phyloP scores from a whole-genome alignment of 2,113 vertebrate species.

The Athene cunicularia region DNA sequence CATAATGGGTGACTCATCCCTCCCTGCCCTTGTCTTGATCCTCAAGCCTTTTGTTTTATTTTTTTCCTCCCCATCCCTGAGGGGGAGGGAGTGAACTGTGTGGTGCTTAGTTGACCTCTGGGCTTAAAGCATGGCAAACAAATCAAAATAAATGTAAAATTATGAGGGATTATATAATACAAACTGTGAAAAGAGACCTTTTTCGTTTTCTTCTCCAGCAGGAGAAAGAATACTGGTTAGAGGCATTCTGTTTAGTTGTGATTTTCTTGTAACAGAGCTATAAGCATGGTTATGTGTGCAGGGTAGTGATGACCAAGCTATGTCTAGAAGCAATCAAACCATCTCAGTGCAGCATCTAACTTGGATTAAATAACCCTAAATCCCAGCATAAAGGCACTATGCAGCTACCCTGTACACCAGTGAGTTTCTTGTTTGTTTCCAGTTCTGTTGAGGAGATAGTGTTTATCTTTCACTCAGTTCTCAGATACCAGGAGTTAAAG shows the following conservation, averaged over 20 bases:
- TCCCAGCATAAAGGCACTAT: not conserved
- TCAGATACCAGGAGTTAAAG: not conserved
- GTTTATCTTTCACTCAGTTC: not conserved
- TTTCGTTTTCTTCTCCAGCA: not conserved
- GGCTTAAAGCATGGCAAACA: not conserved
- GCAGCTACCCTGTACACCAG: too few relatives aligned
- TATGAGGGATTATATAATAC: not conserved
- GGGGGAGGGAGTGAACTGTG: too few relatives aligned
- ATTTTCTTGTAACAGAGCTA: not conserved
- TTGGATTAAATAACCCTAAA: not conserved
- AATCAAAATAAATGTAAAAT: not conserved
- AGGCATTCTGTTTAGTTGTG: not conserved
- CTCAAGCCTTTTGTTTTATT: too few relatives aligned
- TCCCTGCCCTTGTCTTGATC: too few relatives aligned
- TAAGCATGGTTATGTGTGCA: not conserved
- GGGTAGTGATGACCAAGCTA: not conserved
- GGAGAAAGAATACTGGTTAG: not conserved
- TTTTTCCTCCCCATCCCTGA: too few relatives aligned
- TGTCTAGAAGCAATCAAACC: not conserved
- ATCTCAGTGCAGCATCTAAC: not conserved
- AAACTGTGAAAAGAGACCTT: not conserved
- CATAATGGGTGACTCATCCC: too few relatives aligned
- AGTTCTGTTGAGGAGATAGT: not conserved
- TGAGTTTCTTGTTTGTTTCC: not conserved
- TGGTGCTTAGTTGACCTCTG: too few relatives aligned